Evolutionary conservation across 2,797 vertebrate species (phyloP), one percentile per base, ranked within the genome.

Genomic region (Bradypodion ventrale): DNA sequence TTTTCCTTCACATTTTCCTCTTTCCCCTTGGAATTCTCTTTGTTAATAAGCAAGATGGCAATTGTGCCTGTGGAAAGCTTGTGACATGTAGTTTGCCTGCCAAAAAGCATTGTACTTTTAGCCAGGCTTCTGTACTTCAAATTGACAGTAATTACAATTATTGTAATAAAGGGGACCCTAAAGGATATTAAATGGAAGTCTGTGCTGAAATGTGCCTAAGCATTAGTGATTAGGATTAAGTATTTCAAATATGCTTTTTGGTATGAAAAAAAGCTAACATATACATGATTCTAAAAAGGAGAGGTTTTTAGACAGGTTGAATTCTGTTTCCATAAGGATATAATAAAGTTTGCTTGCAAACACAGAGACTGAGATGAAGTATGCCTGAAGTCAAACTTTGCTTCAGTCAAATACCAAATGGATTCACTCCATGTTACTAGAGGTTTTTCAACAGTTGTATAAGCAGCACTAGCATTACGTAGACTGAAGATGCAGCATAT

Each of bases 131-230:
- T 86, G 4, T 86, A 59, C 65, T 40, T 87, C 89, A 88, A 88
- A 87, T 37, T 85, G 90, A 85, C 87, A 89, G 84, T 90, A 87
- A 90, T 89, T 86, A 85, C 84, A 68, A 89, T 90, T 88, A 83
- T 66, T 82, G 42, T 70, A 90, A 86, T 81, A 85, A 90, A 89
- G 3, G 44, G 40, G 13, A 79, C 77, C 42, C 77, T 87, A 83
- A 94, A 91, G 86, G 85, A 87, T 84, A 84, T 85, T 84, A 32
- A 78, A 87, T 79, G 63, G 69, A 80, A 88, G n/a, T 49, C 85
- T 79, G 35, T 73, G 42, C 69, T 85, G 85, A 92, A 92, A 89
- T 78, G 84, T 76, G 62, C 49, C 6, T 52, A 79, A 87, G 10
- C 13, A 75, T 89, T 85, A 83, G 68, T 65, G 69, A 88, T 87